A percentile compares a stretch with the other conserved stretches of the same genome.
phyloP scores from a whole-genome alignment of 2,797 vertebrate species.

The Pterois miles region DNA sequence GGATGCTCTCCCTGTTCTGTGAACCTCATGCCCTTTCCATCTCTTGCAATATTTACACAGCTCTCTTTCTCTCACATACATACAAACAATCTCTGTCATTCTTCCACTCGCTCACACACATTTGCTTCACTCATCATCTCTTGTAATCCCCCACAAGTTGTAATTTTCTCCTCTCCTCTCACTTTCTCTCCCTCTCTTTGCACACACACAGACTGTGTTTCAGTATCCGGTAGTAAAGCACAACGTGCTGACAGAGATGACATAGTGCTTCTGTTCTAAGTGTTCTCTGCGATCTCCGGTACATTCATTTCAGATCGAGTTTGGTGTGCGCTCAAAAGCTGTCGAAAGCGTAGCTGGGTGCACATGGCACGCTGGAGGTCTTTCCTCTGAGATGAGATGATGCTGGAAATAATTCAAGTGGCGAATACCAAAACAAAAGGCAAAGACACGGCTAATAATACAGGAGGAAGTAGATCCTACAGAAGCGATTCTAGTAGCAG shows the following conservation, averaged over 20 bases:
- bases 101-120: conserved; percentile 12
- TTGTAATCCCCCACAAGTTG: conserved; percentile 19
- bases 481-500: background rate
- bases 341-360: background rate
- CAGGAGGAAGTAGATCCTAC: conserved; percentile 15
- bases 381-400: background rate
- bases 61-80: background rate
- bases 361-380: conserved; percentile 1
- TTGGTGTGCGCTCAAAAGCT: conserved; percentile 9
- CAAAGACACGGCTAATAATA: conserved; percentile 19
- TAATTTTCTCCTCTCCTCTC: background rate
- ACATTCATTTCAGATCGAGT: conserved; percentile 2
- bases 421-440: conserved; percentile 14
- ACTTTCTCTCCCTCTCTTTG: background rate
- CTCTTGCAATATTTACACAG: background rate
- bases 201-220: background rate
- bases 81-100: background rate
- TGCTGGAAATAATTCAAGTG: conserved; percentile 4
- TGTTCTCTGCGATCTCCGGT: conserved; percentile 22
- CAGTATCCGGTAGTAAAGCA: conserved; percentile 7
- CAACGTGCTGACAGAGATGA: conserved; percentile 30
- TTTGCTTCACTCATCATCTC: conserved; percentile 19
- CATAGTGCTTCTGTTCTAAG: conserved; percentile 14
- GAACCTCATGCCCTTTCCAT: conserved; percentile 17
- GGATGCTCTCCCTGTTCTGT: conserved; percentile 1